These are phyloP conservation scores for Hyalella azteca DNA, from an alignment of 2,888 invertebrate species.

Conservation along the genomic window DNA sequence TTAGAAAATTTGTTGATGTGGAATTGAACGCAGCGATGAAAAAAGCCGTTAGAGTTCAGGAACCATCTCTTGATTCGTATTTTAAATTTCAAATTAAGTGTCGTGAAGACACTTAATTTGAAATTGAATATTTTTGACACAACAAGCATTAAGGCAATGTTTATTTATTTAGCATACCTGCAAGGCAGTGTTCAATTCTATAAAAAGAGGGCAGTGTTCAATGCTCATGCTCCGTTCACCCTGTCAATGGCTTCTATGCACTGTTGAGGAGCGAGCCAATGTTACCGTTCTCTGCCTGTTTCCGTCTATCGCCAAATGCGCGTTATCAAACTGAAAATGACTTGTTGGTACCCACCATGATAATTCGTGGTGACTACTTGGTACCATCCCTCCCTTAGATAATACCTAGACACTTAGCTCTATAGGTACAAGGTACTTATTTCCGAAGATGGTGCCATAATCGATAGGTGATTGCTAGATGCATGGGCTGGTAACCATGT, in stretches of 20 bases:
- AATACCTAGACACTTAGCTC: slow-evolving; percentile 10
- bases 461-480: slow-evolving; percentile 2
- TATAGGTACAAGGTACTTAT: slow-evolving; percentile 21
- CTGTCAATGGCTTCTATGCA: neutral
- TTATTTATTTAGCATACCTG: too few species aligned
- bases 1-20: too few species aligned
- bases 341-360: slow-evolving; percentile 7
- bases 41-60: too few species aligned
- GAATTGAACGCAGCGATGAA: too few species aligned
- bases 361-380: neutral
- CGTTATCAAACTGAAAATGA: slow-evolving; percentile 1
- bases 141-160: too few species aligned
- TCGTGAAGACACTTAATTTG: too few species aligned
- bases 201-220: too few species aligned
- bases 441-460: neutral
- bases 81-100: too few species aligned
- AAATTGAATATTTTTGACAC: too few species aligned
- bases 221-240: too few species aligned
- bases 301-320: slow-evolving; percentile 8
- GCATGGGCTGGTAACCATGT: slow-evolving; percentile 27
- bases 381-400: slow-evolving; percentile 29
- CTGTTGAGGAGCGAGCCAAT: neutral
- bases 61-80: too few species aligned
- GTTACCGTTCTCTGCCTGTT: neutral
- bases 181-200: too few species aligned